Evolutionary conservation across 2,113 vertebrate species (phyloP).

Genomic region (Dryoscopus gambensis): DNA sequence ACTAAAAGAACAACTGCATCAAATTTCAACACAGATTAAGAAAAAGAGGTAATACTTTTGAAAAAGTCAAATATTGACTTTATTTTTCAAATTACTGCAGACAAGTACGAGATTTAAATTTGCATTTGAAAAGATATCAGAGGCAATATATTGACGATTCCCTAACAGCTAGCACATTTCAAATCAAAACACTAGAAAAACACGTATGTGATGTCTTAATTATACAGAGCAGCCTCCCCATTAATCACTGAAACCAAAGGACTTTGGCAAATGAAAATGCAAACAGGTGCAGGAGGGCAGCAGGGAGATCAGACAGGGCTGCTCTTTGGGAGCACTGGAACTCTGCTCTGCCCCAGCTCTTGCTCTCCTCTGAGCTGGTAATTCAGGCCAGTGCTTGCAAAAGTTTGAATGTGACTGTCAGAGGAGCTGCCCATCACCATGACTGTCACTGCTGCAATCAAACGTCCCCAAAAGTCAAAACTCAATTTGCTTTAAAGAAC

Average conservation of each 20-base stretch:
- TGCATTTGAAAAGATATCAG: not conserved
- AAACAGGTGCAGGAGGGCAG: not conserved
- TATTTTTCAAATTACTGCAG: constrained; percentile 38
- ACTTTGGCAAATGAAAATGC: not conserved
- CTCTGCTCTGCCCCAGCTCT: not conserved
- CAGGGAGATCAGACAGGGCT: not conserved
- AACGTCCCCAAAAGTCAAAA: not conserved
- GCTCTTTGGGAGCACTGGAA: not conserved
- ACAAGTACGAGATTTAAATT: not conserved
- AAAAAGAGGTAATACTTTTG: not conserved
- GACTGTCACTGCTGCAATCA: not conserved
- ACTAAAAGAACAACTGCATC: not conserved
- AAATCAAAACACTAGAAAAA: not conserved
- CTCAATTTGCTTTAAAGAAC: not conserved
- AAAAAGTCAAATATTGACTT: not conserved
- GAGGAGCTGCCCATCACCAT: not conserved
- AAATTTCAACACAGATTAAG: not conserved
- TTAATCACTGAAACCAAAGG: not conserved
- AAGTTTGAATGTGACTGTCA: not conserved
- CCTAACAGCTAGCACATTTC: not conserved
- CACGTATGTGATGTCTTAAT: not conserved
- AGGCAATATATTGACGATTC: not conserved
- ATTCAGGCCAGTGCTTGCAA: not conserved
- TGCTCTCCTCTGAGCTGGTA: not conserved
- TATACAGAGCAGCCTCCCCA: not conserved